phyloP scores from a whole-genome alignment of 2,888 invertebrate species.

The Aporophyla lueneburgensis region DNA sequence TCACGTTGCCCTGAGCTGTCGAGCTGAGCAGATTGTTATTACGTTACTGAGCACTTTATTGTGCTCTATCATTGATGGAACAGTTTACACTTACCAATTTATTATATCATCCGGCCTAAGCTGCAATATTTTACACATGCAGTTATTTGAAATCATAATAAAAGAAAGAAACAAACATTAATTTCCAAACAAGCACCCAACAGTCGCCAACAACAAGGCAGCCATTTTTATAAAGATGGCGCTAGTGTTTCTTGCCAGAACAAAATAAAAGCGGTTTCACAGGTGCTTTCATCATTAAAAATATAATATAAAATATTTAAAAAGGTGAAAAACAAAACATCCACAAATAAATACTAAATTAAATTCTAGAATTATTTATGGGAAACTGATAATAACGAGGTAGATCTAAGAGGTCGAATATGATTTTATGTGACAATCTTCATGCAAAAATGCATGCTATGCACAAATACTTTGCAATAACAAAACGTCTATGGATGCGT shows the following conservation, averaged over 20 bases:
- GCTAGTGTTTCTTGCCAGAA: conserved; percentile 69
- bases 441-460: not conserved
- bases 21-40: conserved; percentile 66
- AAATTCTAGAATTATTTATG: not conserved
- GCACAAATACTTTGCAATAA: conserved; percentile 48
- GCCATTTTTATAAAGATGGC: conserved; percentile 88
- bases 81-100: conserved; percentile 78
- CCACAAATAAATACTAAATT: not conserved
- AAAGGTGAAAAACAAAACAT: not conserved
- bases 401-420: too few relatives aligned
- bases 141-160: conserved; percentile 80
- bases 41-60: conserved; percentile 62
- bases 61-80: conserved; percentile 23
- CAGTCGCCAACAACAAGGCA: conserved; percentile 90
- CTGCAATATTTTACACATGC: conserved; percentile 73
- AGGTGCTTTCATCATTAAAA: conserved; percentile 48
- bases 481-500: conserved; percentile 78
- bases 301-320: not conserved
- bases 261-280: conserved; percentile 18
- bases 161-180: conserved; percentile 86
- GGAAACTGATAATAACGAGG: not conserved
- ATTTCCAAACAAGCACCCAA: conserved; percentile 88
- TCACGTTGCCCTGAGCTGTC: conserved; percentile 82
- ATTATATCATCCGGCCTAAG: conserved; percentile 73
- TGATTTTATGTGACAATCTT: not conserved